Base-by-base conservation (phyloP, 2,888 invertebrate genomes). In the Tubulanus polymorphus region DNA sequence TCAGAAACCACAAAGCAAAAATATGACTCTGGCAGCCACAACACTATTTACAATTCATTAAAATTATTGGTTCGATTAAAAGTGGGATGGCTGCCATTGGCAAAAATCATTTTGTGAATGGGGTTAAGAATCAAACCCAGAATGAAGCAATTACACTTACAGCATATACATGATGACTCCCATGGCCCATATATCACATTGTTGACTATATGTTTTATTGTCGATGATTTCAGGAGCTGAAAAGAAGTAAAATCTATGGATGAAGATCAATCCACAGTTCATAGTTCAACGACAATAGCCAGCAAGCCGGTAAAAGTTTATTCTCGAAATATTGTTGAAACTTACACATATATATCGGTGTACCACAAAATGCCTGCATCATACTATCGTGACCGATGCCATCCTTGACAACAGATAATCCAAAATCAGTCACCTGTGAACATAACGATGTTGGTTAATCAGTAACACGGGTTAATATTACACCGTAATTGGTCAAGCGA, bases 101-200 rank as follows among this genome's bases (percentile, higher is more conserved):
- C n/a, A n/a, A n/a, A n/a, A n/a, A n/a, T n/a, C n/a, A n/a, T n/a
- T n/a, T n/a, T n/a, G n/a, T n/a, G n/a, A n/a, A n/a, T n/a, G n/a
- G n/a, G n/a, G n/a, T n/a, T n/a, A n/a, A n/a, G n/a, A n/a, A n/a
- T n/a, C n/a, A n/a, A n/a, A n/a, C n/a, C n/a, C n/a, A n/a, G n/a
- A n/a, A n/a, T n/a, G 18, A 51, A 49, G 8, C 23, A 18, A 37
- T 59, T 58, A 29, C 57, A 68, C 76, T 65, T 81, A 70, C 71
- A 84, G 65, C 50, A 80, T 73, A 70, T 81, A 84, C 71, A 83
- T 78, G 53, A 84, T 84, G 25, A 84, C 78, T 10, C 85, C 85
- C 69, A 84, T 78, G 0, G 84, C 81, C 85, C 85, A 85, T 12
- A 84, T 80, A 66, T 85, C 85, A 70, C 84, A 85, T 62, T 82